Conservation (phyloP, 2,888 invertebrate genomes). For the Caenorhabditis sinica region DNA sequence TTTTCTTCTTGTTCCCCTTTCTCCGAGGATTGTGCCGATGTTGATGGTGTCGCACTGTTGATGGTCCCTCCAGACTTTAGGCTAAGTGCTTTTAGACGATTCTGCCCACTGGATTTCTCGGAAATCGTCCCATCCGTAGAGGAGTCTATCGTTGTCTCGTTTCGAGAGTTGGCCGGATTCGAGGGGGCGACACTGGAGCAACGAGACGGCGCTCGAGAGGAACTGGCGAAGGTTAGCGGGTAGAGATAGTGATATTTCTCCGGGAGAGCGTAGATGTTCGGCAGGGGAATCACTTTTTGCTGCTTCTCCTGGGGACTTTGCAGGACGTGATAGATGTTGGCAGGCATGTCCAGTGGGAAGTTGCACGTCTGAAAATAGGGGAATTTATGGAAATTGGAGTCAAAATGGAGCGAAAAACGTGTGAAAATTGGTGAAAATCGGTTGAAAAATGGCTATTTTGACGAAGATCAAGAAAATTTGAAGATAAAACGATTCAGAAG, state of each 20-base stretch:
- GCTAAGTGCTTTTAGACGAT: slow-evolving; percentile 38
- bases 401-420: neutral
- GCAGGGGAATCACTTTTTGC: slow-evolving; percentile 73
- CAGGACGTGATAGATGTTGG: slow-evolving; percentile 77
- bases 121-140: slow-evolving; percentile 29
- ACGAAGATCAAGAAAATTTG: no score
- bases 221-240: slow-evolving; percentile 52
- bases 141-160: slow-evolving; percentile 5
- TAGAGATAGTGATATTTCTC: slow-evolving; percentile 61
- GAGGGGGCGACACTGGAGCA: slow-evolving; percentile 19
- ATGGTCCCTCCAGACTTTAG: neutral
- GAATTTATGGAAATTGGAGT: neutral
- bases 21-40: slow-evolving; percentile 41
- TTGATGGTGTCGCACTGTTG: slow-evolving; percentile 13
- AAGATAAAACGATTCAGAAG: no score
- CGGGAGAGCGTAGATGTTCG: slow-evolving; percentile 75
- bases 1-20: neutral
- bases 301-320: slow-evolving; percentile 71
- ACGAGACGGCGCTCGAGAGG: slow-evolving; percentile 17
- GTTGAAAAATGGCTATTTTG: no score
- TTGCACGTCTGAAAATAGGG: slow-evolving; percentile 75
- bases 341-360: slow-evolving; percentile 80
- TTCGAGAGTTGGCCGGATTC: slow-evolving; percentile 12
- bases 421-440: slow-evolving; percentile 12
- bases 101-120: slow-evolving; percentile 47